A percentile compares a stretch with the other conserved stretches of the same genome.
phyloP scores from a whole-genome alignment of 1,140 invertebrate genomes.

The Maconellicoccus hirsutus region DNA sequence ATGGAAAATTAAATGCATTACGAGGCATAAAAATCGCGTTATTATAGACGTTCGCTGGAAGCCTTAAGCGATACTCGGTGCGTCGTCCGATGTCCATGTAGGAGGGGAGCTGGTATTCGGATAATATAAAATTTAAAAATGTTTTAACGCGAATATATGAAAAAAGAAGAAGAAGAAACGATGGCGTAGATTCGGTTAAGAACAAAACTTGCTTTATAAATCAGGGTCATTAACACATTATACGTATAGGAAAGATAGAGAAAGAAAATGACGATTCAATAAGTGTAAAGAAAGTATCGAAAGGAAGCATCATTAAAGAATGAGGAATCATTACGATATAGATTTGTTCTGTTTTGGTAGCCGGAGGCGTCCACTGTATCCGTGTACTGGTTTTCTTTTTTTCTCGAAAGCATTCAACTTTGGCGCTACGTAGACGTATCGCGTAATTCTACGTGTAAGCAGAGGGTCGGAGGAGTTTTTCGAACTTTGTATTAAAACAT shows the following conservation, averaged over 20 bases:
- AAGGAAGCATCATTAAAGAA: constrained; percentile 20
- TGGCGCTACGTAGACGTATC: background rate
- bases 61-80: background rate
- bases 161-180: background rate
- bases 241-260: background rate
- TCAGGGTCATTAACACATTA: constrained; percentile 19
- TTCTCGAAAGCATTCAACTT: constrained; percentile 12
- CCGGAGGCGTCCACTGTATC: background rate
- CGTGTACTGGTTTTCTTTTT: background rate
- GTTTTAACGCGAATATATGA: background rate
- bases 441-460: no score
- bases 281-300: constrained; percentile 12
- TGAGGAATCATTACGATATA: constrained; percentile 20
- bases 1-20: background rate
- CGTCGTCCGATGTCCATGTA: no score
- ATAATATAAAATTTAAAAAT: background rate
- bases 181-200: background rate
- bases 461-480: constrained; percentile 2
- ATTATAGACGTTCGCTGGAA: background rate
- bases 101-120: background rate
- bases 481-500: background rate
- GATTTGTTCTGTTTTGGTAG: constrained; percentile 19
- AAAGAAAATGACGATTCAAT: background rate
- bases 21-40: constrained; percentile 2
- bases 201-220: background rate